Conservation (phyloP, 2,113 vertebrate genomes). For the western clawed frog (Xenopus tropicalis) region UCB_Xtro_10.0 CM004450.2:133450501-133451000, state of each 20-base stretch:
- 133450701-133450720: conserved; percentile 81
- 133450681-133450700: conserved; percentile 82
- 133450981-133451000: too few relatives aligned
- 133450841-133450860: too few relatives aligned
- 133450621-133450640: conserved; percentile 84
- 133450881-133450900: too few relatives aligned
- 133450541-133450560: neutral
- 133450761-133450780: neutral
- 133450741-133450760: conserved; percentile 73
- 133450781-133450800: neutral
- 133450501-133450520: neutral
- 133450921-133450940: too few relatives aligned
- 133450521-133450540: neutral
- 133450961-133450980: too few relatives aligned
- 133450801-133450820: too few relatives aligned
- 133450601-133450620: conserved; percentile 74
- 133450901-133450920: too few relatives aligned
- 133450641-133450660: conserved; percentile 86
- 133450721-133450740: conserved; percentile 81
- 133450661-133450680: conserved; percentile 82
- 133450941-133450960: too few relatives aligned
- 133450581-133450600: conserved; percentile 71
- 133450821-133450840: too few relatives aligned
- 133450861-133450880: too few relatives aligned
- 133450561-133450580: accelerated